Base-by-base conservation (phyloP, 37 sponge, comb jelly and placozoan species). In the Ianthella basta region DNA sequence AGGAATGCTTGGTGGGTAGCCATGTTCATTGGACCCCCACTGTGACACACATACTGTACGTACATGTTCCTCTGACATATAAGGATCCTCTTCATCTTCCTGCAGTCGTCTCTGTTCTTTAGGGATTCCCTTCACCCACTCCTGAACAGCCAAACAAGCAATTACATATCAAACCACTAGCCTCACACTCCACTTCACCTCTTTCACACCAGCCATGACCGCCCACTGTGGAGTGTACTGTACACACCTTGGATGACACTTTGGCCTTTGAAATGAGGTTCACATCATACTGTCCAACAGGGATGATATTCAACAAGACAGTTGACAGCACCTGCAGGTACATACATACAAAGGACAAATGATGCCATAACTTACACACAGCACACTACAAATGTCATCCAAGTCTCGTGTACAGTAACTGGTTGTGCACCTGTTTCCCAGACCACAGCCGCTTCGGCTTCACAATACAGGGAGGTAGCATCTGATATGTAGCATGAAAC, bases 361-460 rank as follows among this genome's bases (percentile, higher is more conserved):
- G n/a, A n/a, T n/a, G n/a, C n/a, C n/a, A n/a, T n/a, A n/a, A n/a
- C n/a, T n/a, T n/a, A n/a, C n/a, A n/a, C n/a, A n/a, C n/a, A n/a
- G n/a, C n/a, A n/a, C n/a, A n/a, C n/a, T n/a, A n/a, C n/a, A n/a
- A n/a, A n/a, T n/a, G n/a, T n/a, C n/a, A n/a, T n/a, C n/a, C n/a
- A n/a, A n/a, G n/a, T n/a, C n/a, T n/a, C n/a, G n/a, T n/a, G n/a
- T n/a, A n/a, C n/a, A n/a, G n/a, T n/a, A n/a, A n/a, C 60, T 23
- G 21, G 8, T n/a, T n/a, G 23, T 8, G 18, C n/a, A 94, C 93
- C 89, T 98, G 98, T 74, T 98, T 98, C 0, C 98, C 98, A 64
- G 96, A 91, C 98, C 98, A 98, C 56, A 96, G 67, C 53, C 16
- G 32, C 16, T 86, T 56, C 18, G 98, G 98, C 78, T 92, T 98